Base-by-base conservation (phyloP, 2,797 vertebrate species). In the Heliangelus exortis region DNA sequence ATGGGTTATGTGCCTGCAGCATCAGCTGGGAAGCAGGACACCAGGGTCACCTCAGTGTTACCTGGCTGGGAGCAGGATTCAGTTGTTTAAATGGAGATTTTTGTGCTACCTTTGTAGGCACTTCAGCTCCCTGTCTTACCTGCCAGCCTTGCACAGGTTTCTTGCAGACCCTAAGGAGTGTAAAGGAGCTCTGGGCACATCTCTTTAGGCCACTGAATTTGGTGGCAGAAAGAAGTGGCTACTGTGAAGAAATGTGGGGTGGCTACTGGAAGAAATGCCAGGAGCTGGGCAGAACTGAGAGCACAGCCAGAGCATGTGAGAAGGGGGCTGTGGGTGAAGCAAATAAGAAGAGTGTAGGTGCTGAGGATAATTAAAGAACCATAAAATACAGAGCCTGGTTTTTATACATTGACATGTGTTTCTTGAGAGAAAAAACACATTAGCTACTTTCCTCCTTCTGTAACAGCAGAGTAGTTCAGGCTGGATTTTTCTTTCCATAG, bases 331-430 rank as follows among this genome's bases (percentile, higher is more conserved):
- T 36, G 25, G 75, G 34, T 18, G 34, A 85, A 19, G 78, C 72
- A 77, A 74, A 41, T 66, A 66, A 66, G 29, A 72, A 74, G 22
- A 76, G 34, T 66, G 63, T 90, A 62, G 50, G 43, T 89, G 63
- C 89, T 11, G 23, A 48, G 51, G 62, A 80, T 92, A 89, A 85
- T 91, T 87, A 85, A 92, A 89, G 92, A 71, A 85, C 80, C 75
- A 74, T 73, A 67, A 90, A 93, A 85, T 79, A 28, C 9, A 74
- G 34, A 96, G 53, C 45, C 18, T 80, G 68, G 1, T 41, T 83
- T 94, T 91, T 77, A 61, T 57, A 50, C 34, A n/a, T 15, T 85
- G 84, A 34, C 48, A 54, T 55, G 67, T 91, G 67, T 79, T 92
- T 85, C 78, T 61, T 94, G 84, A 80, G 65, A 87, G 87, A 83